Evolutionary conservation across 2,888 invertebrate genomes (phyloP).

Genomic region (Acanthosoma haemorrhoidale): DNA sequence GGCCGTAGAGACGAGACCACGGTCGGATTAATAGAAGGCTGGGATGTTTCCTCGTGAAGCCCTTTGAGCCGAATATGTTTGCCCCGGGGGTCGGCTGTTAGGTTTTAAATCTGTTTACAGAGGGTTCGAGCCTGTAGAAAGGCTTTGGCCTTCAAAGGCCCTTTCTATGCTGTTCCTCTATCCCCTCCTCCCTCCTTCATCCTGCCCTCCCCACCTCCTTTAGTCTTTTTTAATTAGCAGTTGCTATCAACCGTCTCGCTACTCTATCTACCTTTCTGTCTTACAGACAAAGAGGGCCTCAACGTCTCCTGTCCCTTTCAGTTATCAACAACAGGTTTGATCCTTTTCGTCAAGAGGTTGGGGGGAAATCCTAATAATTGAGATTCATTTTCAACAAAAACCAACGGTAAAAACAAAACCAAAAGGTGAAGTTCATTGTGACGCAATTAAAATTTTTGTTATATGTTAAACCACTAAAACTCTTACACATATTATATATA

Average conservation of each 20-base stretch:
- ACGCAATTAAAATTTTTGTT: too few species aligned
- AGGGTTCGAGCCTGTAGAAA: slow-evolving; percentile 11
- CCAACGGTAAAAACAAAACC: too few species aligned
- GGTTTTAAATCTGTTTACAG: slow-evolving; percentile 27
- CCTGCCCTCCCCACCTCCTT: neutral
- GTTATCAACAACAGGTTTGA: neutral
- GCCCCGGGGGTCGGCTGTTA: neutral
- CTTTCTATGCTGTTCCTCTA: neutral
- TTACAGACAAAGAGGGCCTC: neutral
- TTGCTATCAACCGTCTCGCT: slow-evolving; percentile 1
- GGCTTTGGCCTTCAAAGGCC: neutral
- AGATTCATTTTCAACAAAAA: too few species aligned
- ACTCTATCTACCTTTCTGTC: too few species aligned
- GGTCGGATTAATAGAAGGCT: neutral
- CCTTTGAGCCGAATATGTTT: slow-evolving; percentile 27
- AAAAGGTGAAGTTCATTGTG: too few species aligned
- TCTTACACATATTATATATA: too few species aligned
- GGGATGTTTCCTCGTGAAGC: neutral
- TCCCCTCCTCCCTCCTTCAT: neutral
- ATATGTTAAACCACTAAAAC: too few species aligned
- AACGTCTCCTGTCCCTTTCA: neutral
- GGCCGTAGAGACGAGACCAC: neutral
- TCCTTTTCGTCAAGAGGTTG: neutral
- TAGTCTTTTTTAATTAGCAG: slow-evolving; percentile 2
- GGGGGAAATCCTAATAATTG: neutral